phyloP scores from a whole-genome alignment of 2,113 vertebrate genomes.

The Oryzias celebensis region DNA sequence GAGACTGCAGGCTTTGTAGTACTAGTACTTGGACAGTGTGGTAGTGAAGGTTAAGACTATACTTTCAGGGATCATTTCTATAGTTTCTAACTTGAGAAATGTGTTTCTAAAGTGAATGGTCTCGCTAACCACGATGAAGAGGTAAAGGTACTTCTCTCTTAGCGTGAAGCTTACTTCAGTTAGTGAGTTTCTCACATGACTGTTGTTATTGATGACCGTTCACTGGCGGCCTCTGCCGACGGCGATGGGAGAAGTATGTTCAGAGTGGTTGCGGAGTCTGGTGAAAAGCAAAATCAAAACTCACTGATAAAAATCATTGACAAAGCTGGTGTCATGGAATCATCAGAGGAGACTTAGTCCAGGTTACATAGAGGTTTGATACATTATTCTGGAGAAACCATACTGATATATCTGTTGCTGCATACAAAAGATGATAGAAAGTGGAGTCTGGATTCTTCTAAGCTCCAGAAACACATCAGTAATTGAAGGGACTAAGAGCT shows the following conservation, averaged over 20 bases:
- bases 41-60: conserved; percentile 7
- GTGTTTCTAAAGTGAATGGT: conserved; percentile 59
- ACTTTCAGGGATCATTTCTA: conserved; percentile 79
- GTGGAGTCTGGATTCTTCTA: no score
- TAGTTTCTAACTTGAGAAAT: conserved; percentile 66
- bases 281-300: no score
- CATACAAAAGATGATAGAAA: no score
- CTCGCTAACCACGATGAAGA: conserved; percentile 71
- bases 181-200: not conserved
- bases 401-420: no score
- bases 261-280: conserved; percentile 64
- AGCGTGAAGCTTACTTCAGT: conserved; percentile 49
- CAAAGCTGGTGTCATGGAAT: no score
- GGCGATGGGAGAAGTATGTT: conserved; percentile 38
- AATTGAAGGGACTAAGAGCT: no score
- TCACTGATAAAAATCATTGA: no score
- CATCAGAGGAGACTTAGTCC: no score
- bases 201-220: conserved; percentile 63
- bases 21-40: fast-evolving
- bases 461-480: no score
- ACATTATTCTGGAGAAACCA: no score
- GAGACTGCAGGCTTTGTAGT: fast-evolving
- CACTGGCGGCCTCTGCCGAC: not conserved
- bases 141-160: conserved; percentile 16
- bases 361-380: no score